Evolutionary conservation across 2,888 invertebrate genomes (phyloP).

Genomic region (Linnaemya vulpina): DNA sequence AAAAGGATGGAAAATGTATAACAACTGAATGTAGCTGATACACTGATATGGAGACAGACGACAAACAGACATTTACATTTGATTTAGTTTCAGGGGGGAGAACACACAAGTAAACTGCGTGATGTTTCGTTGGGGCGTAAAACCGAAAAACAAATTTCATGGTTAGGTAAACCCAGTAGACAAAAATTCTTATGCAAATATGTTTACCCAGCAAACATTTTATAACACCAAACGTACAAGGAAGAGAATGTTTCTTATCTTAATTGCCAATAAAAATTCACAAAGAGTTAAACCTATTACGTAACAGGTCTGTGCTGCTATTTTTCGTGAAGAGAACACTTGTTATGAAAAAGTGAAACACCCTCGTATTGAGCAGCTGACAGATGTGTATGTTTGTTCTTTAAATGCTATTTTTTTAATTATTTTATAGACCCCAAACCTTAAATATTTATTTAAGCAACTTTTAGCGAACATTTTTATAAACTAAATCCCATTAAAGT

Average conservation of each 20-base stretch:
- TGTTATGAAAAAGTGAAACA: too few relatives aligned
- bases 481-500: too few relatives aligned
- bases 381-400: too few relatives aligned
- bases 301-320: too few relatives aligned
- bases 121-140: constrained; percentile 61
- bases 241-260: not conserved
- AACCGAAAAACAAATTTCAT: constrained; percentile 70
- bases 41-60: constrained; percentile 40
- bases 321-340: too few relatives aligned
- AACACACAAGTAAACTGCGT: constrained; percentile 20
- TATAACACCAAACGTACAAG: not conserved
- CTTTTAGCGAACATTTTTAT: too few relatives aligned
- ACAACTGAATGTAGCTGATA: constrained; percentile 42
- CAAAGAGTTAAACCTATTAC: too few relatives aligned
- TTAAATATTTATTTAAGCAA: too few relatives aligned
- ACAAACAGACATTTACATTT: constrained; percentile 40
- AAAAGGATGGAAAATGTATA: constrained; percentile 30
- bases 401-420: too few relatives aligned
- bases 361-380: too few relatives aligned
- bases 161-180: constrained; percentile 52
- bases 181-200: not conserved
- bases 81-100: constrained; percentile 35
- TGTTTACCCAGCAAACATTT: not conserved
- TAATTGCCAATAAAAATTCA: too few relatives aligned
- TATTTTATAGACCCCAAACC: too few relatives aligned